phyloP scores from a whole-genome alignment of 2,113 vertebrate genomes.

The Syngnathus floridae region DNA sequence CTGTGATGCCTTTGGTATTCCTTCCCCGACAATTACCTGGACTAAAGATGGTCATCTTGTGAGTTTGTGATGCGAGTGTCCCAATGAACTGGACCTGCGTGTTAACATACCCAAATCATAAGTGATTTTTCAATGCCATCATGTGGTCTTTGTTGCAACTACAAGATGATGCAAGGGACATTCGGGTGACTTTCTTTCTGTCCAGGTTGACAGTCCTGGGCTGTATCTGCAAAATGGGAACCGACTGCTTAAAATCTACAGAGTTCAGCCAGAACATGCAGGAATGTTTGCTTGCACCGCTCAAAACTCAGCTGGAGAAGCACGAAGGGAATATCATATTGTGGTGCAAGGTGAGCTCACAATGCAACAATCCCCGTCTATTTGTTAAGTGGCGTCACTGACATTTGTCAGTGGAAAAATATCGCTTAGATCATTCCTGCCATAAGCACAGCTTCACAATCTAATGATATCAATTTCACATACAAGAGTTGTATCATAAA shows the following conservation, averaged over 20 bases:
- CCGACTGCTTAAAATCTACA: constrained; percentile 71
- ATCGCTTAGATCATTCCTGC: neutral
- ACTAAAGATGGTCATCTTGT: constrained; percentile 75
- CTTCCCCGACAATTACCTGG: constrained; percentile 75
- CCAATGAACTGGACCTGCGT: neutral
- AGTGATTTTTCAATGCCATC: constrained; percentile 48
- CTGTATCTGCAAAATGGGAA: constrained; percentile 69
- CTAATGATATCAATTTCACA: neutral
- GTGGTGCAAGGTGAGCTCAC: constrained; percentile 74
- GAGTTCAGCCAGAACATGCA: constrained; percentile 68
- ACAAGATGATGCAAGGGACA: constrained; percentile 14
- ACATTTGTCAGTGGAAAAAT: neutral
- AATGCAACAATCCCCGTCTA: neutral
- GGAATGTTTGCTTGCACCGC: constrained; percentile 76
- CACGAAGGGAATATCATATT: constrained; percentile 66
- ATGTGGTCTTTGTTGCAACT: constrained; percentile 44
- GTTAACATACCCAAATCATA: constrained; percentile 9
- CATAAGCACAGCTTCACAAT: neutral
- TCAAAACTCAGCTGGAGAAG: constrained; percentile 72
- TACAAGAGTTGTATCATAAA: neutral
- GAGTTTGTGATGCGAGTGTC: constrained; percentile 32
- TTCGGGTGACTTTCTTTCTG: constrained; percentile 4
- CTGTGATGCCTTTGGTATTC: constrained; percentile 75
- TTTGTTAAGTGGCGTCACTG: no score
- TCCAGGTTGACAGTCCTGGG: constrained; percentile 64